These are phyloP conservation scores for Drosophila pseudoobscura DNA, from an alignment of 1,140 invertebrate species.

Conservation along the genomic window DNA sequence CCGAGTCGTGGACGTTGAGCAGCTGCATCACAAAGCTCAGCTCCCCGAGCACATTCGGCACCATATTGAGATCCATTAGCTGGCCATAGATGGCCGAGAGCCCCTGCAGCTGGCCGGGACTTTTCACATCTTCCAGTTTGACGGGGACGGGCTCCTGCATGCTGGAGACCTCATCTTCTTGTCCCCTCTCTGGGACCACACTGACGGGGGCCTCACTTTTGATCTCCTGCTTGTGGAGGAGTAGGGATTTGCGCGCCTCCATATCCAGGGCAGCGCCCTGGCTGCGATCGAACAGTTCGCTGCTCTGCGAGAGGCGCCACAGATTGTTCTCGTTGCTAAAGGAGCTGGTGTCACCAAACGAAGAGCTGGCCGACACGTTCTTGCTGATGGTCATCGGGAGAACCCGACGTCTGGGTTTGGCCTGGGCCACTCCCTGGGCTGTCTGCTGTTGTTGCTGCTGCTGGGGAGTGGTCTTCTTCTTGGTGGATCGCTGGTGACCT, in stretches of 20 bases:
- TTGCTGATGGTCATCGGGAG: constrained; percentile 74
- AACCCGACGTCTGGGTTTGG: constrained; percentile 72
- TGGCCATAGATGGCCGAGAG: constrained; percentile 65
- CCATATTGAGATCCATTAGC: constrained; percentile 70
- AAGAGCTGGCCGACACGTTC: constrained; percentile 41
- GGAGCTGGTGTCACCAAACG: constrained; percentile 72
- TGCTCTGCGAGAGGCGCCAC: constrained; percentile 59
- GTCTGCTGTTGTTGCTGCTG: constrained; percentile 14
- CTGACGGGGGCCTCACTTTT: constrained; percentile 49
- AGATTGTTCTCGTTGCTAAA: constrained; percentile 82
- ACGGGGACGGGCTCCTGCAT: constrained; percentile 5
- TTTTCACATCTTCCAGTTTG: constrained; percentile 32
- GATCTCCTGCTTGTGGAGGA: constrained; percentile 63
- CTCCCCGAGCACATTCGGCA: constrained; percentile 75
- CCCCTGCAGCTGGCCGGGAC: constrained; percentile 32
- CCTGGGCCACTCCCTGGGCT: constrained; percentile 7
- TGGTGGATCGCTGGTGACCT: constrained; percentile 50
- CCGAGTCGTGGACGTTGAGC: constrained; percentile 49
- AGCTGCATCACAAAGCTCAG: constrained; percentile 70
- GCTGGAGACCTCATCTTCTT: constrained; percentile 11
- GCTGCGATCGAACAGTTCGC: constrained; percentile 65
- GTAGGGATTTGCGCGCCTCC: constrained; percentile 65
- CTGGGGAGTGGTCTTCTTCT: constrained; percentile 66
- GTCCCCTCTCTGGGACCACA: constrained; percentile 9
- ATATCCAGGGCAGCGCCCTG: constrained; percentile 59